A percentile compares a stretch with the other conserved stretches of the same genome.
Conservation (phyloP, 2,113 vertebrate species). For the Stigmatopora nigra region DNA sequence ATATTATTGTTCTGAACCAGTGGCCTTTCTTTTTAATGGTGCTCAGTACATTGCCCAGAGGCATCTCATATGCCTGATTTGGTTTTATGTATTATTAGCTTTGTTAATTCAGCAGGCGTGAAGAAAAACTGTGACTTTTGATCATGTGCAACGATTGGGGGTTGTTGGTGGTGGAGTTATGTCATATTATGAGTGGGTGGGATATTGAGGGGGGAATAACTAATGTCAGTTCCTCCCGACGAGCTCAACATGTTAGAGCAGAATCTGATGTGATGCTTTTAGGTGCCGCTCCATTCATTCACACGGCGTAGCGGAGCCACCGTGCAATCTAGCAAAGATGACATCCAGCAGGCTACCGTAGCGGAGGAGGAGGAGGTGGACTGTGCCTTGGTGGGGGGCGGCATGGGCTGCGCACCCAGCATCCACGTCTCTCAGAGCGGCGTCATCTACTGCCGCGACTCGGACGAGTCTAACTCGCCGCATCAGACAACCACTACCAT, state of each 20-base stretch:
- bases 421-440: constrained; percentile 98
- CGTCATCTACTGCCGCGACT: constrained; percentile 95
- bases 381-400: constrained; percentile 42
- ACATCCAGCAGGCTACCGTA: neutral
- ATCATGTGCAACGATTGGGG: neutral
- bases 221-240: constrained; percentile 20
- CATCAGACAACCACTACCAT: constrained; percentile 82
- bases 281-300: neutral
- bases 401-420: constrained; percentile 95
- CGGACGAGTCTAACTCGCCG: constrained; percentile 88
- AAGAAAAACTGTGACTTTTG: constrained; percentile 1
- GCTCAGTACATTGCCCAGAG: neutral
- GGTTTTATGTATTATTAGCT: neutral
- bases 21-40: neutral
- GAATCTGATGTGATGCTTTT: constrained; percentile 15
- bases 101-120: neutral
- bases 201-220: constrained; percentile 20
- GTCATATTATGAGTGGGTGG: constrained; percentile 3
- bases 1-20: neutral
- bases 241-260: constrained; percentile 25
- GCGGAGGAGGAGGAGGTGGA: constrained; percentile 24
- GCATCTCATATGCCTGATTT: neutral
- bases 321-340: neutral
- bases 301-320: neutral
- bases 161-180: neutral